Evolutionary conservation across 2,888 invertebrate genomes (phyloP).

Genomic region (Drosophila koepferae): DNA sequence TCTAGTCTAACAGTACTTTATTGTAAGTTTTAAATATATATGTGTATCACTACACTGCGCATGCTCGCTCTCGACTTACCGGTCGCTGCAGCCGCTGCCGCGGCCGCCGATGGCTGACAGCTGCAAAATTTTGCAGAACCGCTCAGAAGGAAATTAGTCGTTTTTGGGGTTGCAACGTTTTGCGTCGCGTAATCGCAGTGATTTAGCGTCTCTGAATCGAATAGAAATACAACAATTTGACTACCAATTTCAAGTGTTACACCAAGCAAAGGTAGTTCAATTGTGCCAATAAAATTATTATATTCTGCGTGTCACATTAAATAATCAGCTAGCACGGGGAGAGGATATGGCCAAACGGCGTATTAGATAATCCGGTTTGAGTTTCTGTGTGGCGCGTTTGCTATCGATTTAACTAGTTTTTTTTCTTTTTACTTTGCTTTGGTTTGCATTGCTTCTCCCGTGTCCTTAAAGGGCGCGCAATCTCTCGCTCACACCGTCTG

Average conservation of each 20-base stretch:
- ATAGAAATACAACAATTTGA: slow-evolving; percentile 26
- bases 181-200: slow-evolving; percentile 58
- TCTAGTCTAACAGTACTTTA: background rate
- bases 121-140: slow-evolving; percentile 48
- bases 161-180: slow-evolving; percentile 72
- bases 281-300: background rate
- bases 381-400: slow-evolving; percentile 44
- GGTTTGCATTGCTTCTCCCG: slow-evolving; percentile 10
- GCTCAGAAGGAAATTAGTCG: slow-evolving; percentile 62
- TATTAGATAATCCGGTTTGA: slow-evolving; percentile 69
- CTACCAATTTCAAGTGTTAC: slow-evolving; percentile 22
- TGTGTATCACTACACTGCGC: slow-evolving; percentile 46
- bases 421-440: slow-evolving; percentile 13
- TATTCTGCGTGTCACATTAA: background rate
- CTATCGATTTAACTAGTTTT: slow-evolving; percentile 73
- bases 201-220: slow-evolving; percentile 29
- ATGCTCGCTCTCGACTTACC: slow-evolving; percentile 47
- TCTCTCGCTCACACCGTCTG: slow-evolving; percentile 27
- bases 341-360: slow-evolving; percentile 14
- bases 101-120: slow-evolving; percentile 38
- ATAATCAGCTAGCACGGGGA: background rate
- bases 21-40: background rate
- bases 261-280: slow-evolving; percentile 26
- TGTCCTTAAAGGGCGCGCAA: slow-evolving; percentile 44
- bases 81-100: slow-evolving; percentile 28